These are phyloP conservation scores for Patella vulgata DNA, from an alignment of 1,140 invertebrate species.

Conservation along the genomic window DNA sequence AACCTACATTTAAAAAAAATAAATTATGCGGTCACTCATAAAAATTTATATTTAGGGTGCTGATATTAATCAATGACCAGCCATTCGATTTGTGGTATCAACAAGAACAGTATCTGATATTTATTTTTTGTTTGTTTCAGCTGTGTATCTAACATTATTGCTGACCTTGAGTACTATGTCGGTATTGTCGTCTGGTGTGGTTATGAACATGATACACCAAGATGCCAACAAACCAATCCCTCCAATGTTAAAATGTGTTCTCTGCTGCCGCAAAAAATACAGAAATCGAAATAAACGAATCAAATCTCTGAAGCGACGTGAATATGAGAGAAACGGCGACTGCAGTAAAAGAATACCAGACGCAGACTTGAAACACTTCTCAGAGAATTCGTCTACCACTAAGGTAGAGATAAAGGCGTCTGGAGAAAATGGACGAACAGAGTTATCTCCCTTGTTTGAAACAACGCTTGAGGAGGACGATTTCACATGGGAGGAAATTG, in stretches of 20 bases:
- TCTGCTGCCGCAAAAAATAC: conserved; percentile 14
- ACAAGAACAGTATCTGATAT: too few relatives aligned
- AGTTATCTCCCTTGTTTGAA: too few relatives aligned
- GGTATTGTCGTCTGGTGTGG: conserved; percentile 46
- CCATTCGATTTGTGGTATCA: too few relatives aligned
- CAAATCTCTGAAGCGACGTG: not conserved
- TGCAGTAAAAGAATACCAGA: conserved; percentile 4
- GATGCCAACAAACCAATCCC: conserved; percentile 32
- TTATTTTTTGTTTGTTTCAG: conserved; percentile 24
- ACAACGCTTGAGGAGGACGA: too few relatives aligned
- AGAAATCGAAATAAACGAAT: not conserved
- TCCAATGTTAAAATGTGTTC: conserved; percentile 22
- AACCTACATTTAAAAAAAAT: too few relatives aligned
- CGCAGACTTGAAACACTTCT: not conserved
- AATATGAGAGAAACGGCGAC: conserved; percentile 2
- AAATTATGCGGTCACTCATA: too few relatives aligned
- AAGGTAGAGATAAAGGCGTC: not conserved
- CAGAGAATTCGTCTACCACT: conserved; percentile 5
- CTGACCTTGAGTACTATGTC: conserved; percentile 48
- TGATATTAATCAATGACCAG: too few relatives aligned
- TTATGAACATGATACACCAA: conserved; percentile 47
- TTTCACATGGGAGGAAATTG: conserved; percentile 32
- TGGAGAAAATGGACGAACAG: not conserved
- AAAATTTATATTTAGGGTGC: too few relatives aligned
- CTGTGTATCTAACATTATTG: conserved; percentile 48